Evolutionary conservation across 2,888 invertebrate species (phyloP).

Genomic region (Pristionchus fissidentatus): DNA sequence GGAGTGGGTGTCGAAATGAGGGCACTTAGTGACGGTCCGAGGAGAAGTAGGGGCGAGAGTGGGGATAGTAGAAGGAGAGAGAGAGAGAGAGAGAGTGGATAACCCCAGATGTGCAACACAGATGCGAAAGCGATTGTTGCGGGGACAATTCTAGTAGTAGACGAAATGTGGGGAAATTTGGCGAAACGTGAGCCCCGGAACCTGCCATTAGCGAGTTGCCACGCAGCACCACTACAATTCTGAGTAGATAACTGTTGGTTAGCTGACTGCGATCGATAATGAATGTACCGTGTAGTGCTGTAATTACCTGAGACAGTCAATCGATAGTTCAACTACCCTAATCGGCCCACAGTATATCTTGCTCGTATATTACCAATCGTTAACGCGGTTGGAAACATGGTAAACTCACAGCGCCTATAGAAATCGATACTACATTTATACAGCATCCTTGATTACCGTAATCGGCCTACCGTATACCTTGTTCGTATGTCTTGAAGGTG

Average conservation of each 20-base stretch:
- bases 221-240: too few species aligned
- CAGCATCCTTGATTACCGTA: background rate
- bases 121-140: conserved; percentile 1
- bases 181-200: background rate
- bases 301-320: too few species aligned
- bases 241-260: too few species aligned
- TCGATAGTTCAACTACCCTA: background rate
- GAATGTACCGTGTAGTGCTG: too few species aligned
- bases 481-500: conserved; percentile 32
- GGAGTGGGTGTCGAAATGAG: conserved; percentile 8
- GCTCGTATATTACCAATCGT: background rate
- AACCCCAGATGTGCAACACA: conserved; percentile 9
- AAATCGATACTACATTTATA: too few species aligned
- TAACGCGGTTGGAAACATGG: too few species aligned
- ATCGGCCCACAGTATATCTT: conserved; percentile 9
- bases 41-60: background rate
- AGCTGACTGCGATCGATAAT: too few species aligned
- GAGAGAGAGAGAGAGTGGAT: background rate
- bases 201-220: background rate
- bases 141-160: background rate
- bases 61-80: background rate
- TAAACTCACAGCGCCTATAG: too few species aligned
- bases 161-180: background rate
- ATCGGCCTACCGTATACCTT: conserved; percentile 18
- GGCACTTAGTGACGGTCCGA: conserved; percentile 34